These are phyloP conservation scores for Aegotheles bennettii DNA, from an alignment of 2,113 vertebrate genomes.

Conservation along the genomic window DNA sequence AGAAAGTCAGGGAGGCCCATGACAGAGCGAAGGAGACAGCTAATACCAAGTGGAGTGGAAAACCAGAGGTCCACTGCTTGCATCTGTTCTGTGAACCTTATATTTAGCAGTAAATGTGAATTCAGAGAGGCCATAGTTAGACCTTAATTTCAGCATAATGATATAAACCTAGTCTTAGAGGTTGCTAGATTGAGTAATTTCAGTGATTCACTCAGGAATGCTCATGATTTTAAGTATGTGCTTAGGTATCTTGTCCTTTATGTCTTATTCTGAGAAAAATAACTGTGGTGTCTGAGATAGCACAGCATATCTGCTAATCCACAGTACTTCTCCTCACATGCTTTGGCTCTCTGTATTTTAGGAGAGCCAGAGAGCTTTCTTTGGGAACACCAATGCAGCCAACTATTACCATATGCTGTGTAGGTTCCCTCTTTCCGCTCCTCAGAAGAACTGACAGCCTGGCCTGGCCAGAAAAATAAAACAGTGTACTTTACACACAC, in stretches of 20 bases:
- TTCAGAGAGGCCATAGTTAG: not conserved
- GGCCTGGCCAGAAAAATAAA: not conserved
- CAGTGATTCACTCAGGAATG: not conserved
- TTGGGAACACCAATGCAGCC: not conserved
- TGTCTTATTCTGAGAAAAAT: not conserved
- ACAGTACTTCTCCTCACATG: not conserved
- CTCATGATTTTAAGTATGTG: not conserved
- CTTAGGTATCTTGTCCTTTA: not conserved
- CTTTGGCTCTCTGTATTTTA: not conserved
- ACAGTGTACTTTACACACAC: not conserved
- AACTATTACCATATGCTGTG: conserved; percentile 44
- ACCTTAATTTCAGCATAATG: not conserved
- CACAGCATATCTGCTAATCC: not conserved
- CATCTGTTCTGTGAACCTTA: not conserved
- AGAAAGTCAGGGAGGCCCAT: no score
- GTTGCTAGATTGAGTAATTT: not conserved
- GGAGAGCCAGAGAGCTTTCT: conserved; percentile 19
- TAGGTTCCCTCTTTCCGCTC: conserved; percentile 42
- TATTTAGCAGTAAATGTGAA: not conserved
- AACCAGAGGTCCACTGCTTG: not conserved
- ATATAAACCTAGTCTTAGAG: not conserved
- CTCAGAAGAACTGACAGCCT: not conserved
- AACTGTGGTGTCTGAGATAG: not conserved
- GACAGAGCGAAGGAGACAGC: no score
- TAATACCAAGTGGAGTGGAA: not conserved